phyloP scores from a whole-genome alignment of 2,888 invertebrate genomes.

The Andrena marginata region DNA sequence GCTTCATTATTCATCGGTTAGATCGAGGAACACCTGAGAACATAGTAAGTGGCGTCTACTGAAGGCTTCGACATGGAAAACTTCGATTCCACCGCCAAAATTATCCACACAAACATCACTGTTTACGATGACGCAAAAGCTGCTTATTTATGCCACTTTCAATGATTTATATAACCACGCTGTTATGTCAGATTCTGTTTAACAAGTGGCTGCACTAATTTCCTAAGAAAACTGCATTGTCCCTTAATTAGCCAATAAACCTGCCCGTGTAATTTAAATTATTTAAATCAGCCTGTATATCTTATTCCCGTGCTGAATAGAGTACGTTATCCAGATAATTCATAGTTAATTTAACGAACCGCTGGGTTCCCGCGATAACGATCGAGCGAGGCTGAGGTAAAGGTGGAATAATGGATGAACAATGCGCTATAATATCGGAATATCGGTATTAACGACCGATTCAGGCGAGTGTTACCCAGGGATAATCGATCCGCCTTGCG shows the following conservation, averaged over 20 bases:
- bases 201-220: not conserved
- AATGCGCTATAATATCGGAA: constrained; percentile 46
- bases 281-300: not conserved
- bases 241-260: not conserved
- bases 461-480: constrained; percentile 66
- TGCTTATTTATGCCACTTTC: not conserved
- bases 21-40: constrained; percentile 25
- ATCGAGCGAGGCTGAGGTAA: constrained; percentile 1
- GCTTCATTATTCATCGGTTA: constrained; percentile 74
- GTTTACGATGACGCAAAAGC: not conserved
- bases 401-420: constrained; percentile 22
- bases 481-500: constrained; percentile 73
- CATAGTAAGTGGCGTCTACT: constrained; percentile 2
- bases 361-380: constrained; percentile 23
- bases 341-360: constrained; percentile 34
- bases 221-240: not conserved
- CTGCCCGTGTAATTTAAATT: not conserved
- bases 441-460: constrained; percentile 53
- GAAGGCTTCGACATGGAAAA: constrained; percentile 8
- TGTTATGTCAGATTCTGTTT: not conserved
- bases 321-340: constrained; percentile 14
- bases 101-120: not conserved
- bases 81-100: constrained; percentile 36
- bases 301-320: not conserved
- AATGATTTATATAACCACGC: not conserved